These are phyloP conservation scores for Syngnathus typhle DNA, from an alignment of 2,113 vertebrate species.

Conservation along the genomic window DNA sequence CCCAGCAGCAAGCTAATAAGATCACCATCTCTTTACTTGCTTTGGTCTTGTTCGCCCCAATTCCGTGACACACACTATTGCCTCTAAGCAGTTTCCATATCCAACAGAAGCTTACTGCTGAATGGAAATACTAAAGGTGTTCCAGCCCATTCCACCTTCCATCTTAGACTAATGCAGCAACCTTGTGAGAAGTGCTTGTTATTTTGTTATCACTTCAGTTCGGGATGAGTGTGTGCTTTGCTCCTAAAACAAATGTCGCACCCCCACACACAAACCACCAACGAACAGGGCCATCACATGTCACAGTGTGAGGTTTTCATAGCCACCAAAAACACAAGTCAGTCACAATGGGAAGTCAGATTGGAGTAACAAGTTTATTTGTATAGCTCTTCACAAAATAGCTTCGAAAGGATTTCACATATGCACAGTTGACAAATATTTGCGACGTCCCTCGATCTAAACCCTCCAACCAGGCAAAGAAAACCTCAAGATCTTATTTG, in stretches of 20 bases:
- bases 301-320: slow-evolving; percentile 21
- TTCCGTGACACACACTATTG: slow-evolving; percentile 36
- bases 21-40: slow-evolving; percentile 35
- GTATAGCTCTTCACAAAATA: no score
- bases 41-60: slow-evolving; percentile 24
- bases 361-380: slow-evolving; percentile 16
- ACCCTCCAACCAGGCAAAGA: no score
- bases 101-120: slow-evolving; percentile 19
- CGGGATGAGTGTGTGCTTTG: slow-evolving; percentile 5
- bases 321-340: slow-evolving; percentile 19
- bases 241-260: neutral
- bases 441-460: no score
- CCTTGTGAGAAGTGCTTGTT: slow-evolving; percentile 42
- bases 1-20: slow-evolving; percentile 48
- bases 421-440: no score
- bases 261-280: neutral
- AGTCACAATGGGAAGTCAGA: slow-evolving; percentile 14
- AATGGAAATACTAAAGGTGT: slow-evolving; percentile 60
- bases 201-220: slow-evolving; percentile 37
- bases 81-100: slow-evolving; percentile 28
- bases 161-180: slow-evolving; percentile 38
- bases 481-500: no score
- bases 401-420: no score
- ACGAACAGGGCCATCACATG: slow-evolving; percentile 40
- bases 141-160: slow-evolving; percentile 46